Percentiles rank a stretch among this genome's conserved stretches.
phyloP scores from a whole-genome alignment of 2,888 invertebrate genomes.

The Caenorhabditis sulstoni region DNA sequence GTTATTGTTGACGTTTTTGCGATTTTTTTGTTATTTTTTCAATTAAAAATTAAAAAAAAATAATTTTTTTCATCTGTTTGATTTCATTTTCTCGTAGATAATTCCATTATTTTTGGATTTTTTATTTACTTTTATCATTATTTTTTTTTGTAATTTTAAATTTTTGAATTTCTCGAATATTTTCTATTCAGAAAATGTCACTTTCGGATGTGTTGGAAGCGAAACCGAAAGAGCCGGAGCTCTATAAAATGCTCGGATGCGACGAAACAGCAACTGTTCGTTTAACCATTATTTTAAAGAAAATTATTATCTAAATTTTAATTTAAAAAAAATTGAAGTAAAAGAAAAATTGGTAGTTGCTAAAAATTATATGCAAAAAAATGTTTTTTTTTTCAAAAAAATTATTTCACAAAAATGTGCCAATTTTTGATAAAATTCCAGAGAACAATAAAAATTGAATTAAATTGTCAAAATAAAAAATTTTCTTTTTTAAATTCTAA shows the following conservation, averaged over 20 bases:
- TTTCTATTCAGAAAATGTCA: slow-evolving; percentile 38
- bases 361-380: no score
- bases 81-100: not conserved
- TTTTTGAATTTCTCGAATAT: slow-evolving; percentile 5
- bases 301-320: not conserved
- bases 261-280: slow-evolving; percentile 46
- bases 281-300: not conserved
- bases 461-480: not conserved
- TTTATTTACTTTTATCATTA: not conserved
- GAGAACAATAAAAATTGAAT: not conserved
- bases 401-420: not conserved
- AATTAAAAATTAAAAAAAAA: not conserved
- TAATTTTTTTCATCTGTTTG: slow-evolving; percentile 12
- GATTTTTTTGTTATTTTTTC: not conserved
- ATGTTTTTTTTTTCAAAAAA: not conserved
- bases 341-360: not conserved
- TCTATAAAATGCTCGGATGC: slow-evolving; percentile 63
- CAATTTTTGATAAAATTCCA: no score
- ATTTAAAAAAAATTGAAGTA: slow-evolving; percentile 23
- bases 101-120: not conserved
- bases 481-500: not conserved
- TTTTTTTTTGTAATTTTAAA: not conserved
- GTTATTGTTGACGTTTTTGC: slow-evolving; percentile 1
- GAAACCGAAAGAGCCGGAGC: slow-evolving; percentile 50
- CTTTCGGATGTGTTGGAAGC: slow-evolving; percentile 50